Evolutionary conservation across 2,113 vertebrate species (phyloP).

Genomic region (Neogale vison): DNA sequence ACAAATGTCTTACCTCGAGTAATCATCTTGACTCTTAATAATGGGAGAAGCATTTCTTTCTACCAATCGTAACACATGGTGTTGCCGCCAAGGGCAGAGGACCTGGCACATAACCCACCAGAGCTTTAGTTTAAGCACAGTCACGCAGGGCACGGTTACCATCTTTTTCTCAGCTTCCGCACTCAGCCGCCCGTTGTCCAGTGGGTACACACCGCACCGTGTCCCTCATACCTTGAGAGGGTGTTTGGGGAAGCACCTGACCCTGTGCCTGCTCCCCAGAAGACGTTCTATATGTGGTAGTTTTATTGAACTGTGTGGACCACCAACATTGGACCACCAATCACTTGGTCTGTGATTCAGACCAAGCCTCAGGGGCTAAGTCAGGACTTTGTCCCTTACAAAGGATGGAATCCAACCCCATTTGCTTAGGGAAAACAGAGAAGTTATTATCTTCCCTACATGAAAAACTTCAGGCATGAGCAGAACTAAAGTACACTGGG

Average conservation of each 20-base stretch:
- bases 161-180: background rate
- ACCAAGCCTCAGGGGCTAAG: background rate
- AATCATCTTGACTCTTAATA: background rate
- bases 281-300: background rate
- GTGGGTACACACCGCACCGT: no score
- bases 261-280: background rate
- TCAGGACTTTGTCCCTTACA: background rate
- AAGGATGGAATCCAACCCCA: background rate
- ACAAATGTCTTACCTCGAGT: background rate
- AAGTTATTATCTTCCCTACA: background rate
- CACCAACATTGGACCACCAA: no score
- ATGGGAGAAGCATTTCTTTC: background rate
- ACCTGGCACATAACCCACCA: background rate
- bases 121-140: background rate
- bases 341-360: background rate
- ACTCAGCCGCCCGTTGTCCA: background rate
- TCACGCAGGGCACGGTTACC: fast-evolving
- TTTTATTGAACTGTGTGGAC: background rate
- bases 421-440: background rate
- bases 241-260: background rate
- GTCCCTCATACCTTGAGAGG: background rate
- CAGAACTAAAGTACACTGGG: background rate
- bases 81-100: background rate
- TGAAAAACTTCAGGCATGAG: constrained; percentile 11
- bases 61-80: background rate